These are phyloP conservation scores for Sarcophaga caerulescens DNA, from an alignment of 2,888 invertebrate species.

Conservation along the genomic window DNA sequence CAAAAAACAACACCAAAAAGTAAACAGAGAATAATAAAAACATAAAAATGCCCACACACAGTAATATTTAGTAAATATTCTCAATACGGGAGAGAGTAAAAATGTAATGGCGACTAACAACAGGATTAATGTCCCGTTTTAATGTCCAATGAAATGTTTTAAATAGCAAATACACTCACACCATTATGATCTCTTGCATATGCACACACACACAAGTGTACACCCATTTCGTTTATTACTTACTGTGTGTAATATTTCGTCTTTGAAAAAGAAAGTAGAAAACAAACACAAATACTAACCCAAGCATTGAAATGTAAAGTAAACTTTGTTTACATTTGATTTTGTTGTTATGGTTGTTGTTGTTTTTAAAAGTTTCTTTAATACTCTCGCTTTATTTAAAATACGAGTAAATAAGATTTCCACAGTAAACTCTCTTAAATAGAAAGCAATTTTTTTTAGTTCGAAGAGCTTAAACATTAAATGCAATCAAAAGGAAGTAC, in stretches of 20 bases:
- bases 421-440: slow-evolving; percentile 41
- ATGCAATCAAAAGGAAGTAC: slow-evolving; percentile 26
- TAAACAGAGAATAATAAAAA: no score
- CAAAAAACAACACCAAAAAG: no score
- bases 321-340: slow-evolving; percentile 24
- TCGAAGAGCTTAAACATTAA: not conserved
- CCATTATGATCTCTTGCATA: not conserved
- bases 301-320: not conserved
- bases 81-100: no score
- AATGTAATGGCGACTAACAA: slow-evolving; percentile 45
- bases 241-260: no score
- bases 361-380: not conserved
- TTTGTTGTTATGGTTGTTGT: not conserved
- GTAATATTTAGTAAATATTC: no score
- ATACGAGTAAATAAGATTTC: slow-evolving; percentile 57
- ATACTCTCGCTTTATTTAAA: slow-evolving; percentile 24
- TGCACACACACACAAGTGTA: not conserved
- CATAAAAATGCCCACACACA: no score
- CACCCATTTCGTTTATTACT: no score
- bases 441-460: slow-evolving; percentile 20
- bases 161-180: not conserved
- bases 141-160: slow-evolving; percentile 59
- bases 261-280: not conserved
- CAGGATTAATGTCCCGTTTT: slow-evolving; percentile 66
- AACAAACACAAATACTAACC: not conserved